Conservation (phyloP, 2,888 invertebrate genomes). For the Unio delphinus region DNA sequence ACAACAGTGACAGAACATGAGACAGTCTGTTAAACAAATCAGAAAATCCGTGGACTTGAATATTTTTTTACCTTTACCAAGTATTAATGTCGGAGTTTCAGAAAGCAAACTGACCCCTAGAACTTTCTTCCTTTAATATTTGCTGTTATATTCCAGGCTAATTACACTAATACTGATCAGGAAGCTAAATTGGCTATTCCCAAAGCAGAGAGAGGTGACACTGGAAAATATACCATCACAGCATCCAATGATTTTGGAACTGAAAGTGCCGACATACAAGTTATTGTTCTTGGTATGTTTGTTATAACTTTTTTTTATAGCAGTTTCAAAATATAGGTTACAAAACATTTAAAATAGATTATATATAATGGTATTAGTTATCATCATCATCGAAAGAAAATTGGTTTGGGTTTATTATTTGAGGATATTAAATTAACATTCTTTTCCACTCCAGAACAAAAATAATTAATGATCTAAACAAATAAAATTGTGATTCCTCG, state of each 20-base stretch:
- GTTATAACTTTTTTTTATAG: neutral
- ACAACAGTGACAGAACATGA: too few relatives aligned
- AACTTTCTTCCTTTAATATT: neutral
- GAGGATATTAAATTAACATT: too few relatives aligned
- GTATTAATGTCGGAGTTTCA: neutral
- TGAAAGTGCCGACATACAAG: conserved; percentile 68
- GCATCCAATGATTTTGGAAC: conserved; percentile 67
- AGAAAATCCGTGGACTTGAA: neutral
- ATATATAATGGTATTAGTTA: too few relatives aligned
- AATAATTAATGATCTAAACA: too few relatives aligned
- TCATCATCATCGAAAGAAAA: too few relatives aligned
- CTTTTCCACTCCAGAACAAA: too few relatives aligned
- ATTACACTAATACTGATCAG: conserved; percentile 62
- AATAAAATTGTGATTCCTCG: too few relatives aligned
- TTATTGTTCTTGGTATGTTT: conserved; percentile 68
- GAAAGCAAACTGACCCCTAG: too few relatives aligned
- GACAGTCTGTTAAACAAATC: neutral
- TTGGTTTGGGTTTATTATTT: too few relatives aligned
- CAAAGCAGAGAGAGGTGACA: conserved; percentile 66
- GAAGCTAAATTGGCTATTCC: conserved; percentile 66
- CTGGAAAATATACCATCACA: conserved; percentile 70
- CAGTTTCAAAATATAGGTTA: too few relatives aligned
- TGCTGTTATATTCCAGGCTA: conserved; percentile 39
- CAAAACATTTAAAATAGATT: too few relatives aligned
- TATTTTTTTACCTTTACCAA: neutral